phyloP scores from a whole-genome alignment of 2,797 vertebrate species.

The Cheirogaleus major region DNA sequence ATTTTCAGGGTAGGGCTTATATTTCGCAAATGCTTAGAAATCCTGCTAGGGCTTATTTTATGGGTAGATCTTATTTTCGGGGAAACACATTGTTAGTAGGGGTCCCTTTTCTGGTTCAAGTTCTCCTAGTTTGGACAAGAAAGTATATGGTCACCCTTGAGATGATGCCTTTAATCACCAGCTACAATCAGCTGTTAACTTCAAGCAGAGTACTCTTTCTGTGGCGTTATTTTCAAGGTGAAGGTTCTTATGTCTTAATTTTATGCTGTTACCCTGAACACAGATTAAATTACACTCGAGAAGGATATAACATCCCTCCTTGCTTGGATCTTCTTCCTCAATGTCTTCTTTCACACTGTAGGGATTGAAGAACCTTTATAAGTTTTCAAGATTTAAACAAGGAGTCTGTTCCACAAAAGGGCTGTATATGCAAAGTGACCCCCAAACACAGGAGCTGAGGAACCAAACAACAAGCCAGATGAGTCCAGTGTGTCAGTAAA shows the following conservation, averaged over 20 bases:
- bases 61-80: too few species aligned
- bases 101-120: neutral
- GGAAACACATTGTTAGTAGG: neutral
- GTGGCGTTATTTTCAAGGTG: neutral
- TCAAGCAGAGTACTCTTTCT: neutral
- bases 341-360: neutral
- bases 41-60: too few species aligned
- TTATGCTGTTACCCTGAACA: neutral
- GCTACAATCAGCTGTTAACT: neutral
- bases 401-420: neutral
- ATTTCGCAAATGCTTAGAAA: too few species aligned
- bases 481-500: neutral
- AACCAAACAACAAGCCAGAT: neutral
- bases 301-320: neutral
- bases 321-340: neutral
- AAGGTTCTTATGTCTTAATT: neutral
- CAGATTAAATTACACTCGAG: neutral
- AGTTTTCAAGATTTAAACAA: neutral
- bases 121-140: neutral
- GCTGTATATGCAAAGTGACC: neutral
- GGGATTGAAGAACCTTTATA: neutral
- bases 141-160: neutral
- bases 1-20: too few species aligned
- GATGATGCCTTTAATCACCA: neutral
- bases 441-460: neutral